Evolutionary conservation across 1,140 invertebrate genomes (phyloP).

Genomic region (Argopecten irradians): DNA sequence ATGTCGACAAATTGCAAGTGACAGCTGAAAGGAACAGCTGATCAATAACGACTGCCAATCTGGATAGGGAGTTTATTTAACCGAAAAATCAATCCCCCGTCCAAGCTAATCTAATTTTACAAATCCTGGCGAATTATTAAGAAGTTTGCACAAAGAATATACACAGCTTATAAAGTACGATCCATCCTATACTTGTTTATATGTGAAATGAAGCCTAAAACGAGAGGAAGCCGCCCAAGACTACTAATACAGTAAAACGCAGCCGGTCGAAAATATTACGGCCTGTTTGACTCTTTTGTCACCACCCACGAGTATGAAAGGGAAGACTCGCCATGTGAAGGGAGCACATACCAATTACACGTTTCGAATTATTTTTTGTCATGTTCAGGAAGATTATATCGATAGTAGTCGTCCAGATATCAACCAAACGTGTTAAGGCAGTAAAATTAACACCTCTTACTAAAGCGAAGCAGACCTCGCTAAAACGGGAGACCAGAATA

Average conservation of each 20-base stretch:
- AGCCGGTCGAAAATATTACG: background rate
- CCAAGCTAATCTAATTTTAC: background rate
- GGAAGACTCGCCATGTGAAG: conserved; percentile 2
- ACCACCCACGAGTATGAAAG: background rate
- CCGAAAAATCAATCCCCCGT: conserved; percentile 8
- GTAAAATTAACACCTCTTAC: background rate
- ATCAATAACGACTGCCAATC: conserved; percentile 1
- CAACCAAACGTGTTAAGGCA: background rate
- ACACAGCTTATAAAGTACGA: conserved; percentile 23
- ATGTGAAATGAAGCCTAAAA: conserved; percentile 16
- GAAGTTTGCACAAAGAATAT: conserved; percentile 22
- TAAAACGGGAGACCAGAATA: background rate
- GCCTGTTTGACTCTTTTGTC: background rate
- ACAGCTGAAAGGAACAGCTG: conserved; percentile 15
- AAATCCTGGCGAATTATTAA: conserved; percentile 22
- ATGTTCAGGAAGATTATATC: background rate
- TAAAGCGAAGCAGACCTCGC: background rate
- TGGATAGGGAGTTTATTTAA: conserved; percentile 12
- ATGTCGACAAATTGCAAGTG: conserved; percentile 9
- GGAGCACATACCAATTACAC: background rate
- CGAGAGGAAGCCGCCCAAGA: background rate
- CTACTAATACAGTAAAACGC: background rate
- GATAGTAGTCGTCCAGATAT: background rate
- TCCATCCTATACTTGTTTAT: background rate
- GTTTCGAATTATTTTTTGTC: background rate